Percentiles rank a stretch among this genome's conserved stretches.
phyloP scores from a whole-genome alignment of 2,888 invertebrate genomes.

The Lumbricus terrestris region DNA sequence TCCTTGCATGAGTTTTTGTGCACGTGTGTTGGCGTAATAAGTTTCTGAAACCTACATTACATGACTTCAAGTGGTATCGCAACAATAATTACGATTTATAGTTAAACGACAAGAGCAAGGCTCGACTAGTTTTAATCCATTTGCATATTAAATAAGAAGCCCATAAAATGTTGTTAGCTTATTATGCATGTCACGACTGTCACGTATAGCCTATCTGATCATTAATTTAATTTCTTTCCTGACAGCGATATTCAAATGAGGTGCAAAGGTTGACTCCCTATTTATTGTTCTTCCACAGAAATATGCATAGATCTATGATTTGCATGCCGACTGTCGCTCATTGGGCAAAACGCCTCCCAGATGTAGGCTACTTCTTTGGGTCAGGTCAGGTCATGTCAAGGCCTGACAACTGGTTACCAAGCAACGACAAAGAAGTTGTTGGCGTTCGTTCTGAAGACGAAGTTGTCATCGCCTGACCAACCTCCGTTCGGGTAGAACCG shows the following conservation, averaged over 20 bases:
- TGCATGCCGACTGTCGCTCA: neutral
- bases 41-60: too few relatives aligned
- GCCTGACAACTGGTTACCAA: neutral
- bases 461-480: constrained; percentile 11
- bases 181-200: neutral
- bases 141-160: neutral
- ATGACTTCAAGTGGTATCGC: too few relatives aligned
- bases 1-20: too few relatives aligned
- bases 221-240: neutral
- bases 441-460: constrained; percentile 18
- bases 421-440: neutral
- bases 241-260: neutral
- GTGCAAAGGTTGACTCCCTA: too few relatives aligned
- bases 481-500: constrained; percentile 14
- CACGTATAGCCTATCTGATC: too few relatives aligned
- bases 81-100: too few relatives aligned
- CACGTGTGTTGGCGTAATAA: too few relatives aligned
- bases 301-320: too few relatives aligned
- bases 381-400: neutral
- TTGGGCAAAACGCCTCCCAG: neutral
- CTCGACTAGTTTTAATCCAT: too few relatives aligned
- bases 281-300: too few relatives aligned
- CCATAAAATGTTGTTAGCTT: too few relatives aligned
- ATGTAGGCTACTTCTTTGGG: neutral
- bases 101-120: neutral